These are phyloP conservation scores for Candoia aspera DNA, from an alignment of 2,113 vertebrate species.

Conservation along the genomic window DNA sequence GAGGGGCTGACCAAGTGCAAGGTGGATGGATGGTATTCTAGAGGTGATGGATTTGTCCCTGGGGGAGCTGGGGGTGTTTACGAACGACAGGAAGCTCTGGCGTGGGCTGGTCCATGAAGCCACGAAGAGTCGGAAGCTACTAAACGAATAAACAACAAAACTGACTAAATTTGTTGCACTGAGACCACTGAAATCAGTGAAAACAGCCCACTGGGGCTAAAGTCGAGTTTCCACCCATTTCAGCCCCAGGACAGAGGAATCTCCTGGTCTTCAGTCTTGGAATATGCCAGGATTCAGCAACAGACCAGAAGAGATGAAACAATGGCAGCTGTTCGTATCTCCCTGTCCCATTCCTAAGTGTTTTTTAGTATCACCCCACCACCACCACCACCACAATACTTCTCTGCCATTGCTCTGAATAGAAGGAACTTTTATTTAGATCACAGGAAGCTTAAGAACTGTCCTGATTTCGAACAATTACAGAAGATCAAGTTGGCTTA, in stretches of 20 bases:
- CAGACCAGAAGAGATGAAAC: not conserved
- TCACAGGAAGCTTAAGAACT: not conserved
- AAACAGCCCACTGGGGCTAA: not conserved
- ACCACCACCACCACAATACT: not conserved
- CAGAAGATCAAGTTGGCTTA: not conserved
- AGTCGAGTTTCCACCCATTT: not conserved
- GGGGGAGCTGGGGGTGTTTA: too few relatives aligned
- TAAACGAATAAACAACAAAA: too few relatives aligned
- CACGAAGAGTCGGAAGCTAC: too few relatives aligned
- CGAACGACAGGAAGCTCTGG: too few relatives aligned
- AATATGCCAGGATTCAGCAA: not conserved
- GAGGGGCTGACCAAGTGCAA: too few relatives aligned
- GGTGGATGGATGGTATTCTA: too few relatives aligned
- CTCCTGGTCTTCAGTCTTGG: not conserved
- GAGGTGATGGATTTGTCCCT: too few relatives aligned
- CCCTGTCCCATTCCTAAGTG: not conserved
- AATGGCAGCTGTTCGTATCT: not conserved
- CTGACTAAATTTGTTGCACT: not conserved
- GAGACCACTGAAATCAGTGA: not conserved
- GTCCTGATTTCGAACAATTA: not conserved
- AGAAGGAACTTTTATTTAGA: not conserved
- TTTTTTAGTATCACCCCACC: not conserved
- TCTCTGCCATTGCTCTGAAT: not conserved
- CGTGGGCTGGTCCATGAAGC: too few relatives aligned
- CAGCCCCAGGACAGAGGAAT: not conserved